Evolutionary conservation across 2,888 invertebrate genomes (phyloP).

Genomic region (Alloplasta piceator): DNA sequence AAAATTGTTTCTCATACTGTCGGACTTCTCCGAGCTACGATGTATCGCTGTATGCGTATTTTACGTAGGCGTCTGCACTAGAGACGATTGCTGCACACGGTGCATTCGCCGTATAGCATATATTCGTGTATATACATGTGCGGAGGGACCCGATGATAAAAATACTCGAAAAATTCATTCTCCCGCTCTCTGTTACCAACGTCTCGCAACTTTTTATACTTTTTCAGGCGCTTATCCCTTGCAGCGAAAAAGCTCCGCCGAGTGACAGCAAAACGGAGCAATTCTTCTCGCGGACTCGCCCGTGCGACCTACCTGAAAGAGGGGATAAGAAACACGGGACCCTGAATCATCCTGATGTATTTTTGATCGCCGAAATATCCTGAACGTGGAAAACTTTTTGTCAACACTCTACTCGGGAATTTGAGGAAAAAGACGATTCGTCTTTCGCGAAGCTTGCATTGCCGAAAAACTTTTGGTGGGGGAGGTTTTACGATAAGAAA

Average conservation of each 20-base stretch:
- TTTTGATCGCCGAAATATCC: background rate
- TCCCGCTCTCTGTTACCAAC: conserved; percentile 44
- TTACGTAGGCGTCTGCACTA: conserved; percentile 58
- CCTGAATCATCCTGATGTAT: conserved; percentile 44
- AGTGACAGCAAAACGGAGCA: conserved; percentile 38
- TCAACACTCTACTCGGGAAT: background rate
- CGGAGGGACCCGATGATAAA: conserved; percentile 56
- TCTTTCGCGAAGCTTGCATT: no score
- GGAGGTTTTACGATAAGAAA: no score
- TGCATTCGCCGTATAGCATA: background rate
- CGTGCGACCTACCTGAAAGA: conserved; percentile 49
- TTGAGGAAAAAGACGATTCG: no score
- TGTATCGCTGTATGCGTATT: conserved; percentile 31
- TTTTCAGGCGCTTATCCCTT: conserved; percentile 1
- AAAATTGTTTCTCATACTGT: conserved; percentile 18
- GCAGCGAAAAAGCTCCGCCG: conserved; percentile 16
- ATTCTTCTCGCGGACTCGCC: conserved; percentile 51
- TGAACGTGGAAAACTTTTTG: conserved; percentile 43
- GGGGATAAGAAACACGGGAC: conserved; percentile 46
- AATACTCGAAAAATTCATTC: conserved; percentile 63
- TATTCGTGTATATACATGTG: no score
- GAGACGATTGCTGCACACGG: conserved; percentile 60
- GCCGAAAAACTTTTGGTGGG: no score
- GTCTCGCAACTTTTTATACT: background rate
- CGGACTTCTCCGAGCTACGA: conserved; percentile 42